Conservation (phyloP, 2,113 vertebrate species). For the Pedetes capensis region DNA sequence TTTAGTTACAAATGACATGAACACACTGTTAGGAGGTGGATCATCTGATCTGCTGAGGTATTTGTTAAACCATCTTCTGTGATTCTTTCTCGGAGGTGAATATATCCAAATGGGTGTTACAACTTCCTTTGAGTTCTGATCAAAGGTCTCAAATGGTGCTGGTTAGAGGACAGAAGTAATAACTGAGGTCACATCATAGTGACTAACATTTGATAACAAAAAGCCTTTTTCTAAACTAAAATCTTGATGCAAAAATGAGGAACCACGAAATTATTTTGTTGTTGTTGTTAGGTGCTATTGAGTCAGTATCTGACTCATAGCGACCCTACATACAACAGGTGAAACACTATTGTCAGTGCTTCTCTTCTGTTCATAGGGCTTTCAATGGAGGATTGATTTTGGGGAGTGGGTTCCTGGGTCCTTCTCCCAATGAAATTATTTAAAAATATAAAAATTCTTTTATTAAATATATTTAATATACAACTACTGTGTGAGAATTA, state of each 20-base stretch:
- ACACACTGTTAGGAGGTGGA: background rate
- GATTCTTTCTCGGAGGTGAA: background rate
- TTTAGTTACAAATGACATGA: background rate
- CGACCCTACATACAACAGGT: too few species aligned
- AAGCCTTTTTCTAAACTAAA: background rate
- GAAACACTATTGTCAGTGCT: too few species aligned
- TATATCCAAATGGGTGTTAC: fast-evolving
- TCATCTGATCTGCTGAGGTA: too few species aligned
- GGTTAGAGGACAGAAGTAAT: background rate
- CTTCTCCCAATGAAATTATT: background rate
- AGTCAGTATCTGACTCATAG: too few species aligned
- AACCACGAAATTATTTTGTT: background rate
- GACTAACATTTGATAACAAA: background rate
- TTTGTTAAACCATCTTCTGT: background rate
- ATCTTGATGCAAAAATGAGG: background rate
- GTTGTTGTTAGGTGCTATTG: too few species aligned
- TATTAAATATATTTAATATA: background rate
- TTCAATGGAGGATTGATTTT: too few species aligned
- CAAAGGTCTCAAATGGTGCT: background rate
- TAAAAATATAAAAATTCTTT: background rate
- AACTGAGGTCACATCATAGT: background rate
- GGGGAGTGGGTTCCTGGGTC: too few species aligned
- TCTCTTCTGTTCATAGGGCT: too few species aligned
- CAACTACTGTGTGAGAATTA: background rate
- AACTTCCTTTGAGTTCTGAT: background rate